Percentiles rank a stretch among this genome's conserved stretches.
phyloP scores from a whole-genome alignment of 2,113 vertebrate genomes.

The Furnarius figulus region DNA sequence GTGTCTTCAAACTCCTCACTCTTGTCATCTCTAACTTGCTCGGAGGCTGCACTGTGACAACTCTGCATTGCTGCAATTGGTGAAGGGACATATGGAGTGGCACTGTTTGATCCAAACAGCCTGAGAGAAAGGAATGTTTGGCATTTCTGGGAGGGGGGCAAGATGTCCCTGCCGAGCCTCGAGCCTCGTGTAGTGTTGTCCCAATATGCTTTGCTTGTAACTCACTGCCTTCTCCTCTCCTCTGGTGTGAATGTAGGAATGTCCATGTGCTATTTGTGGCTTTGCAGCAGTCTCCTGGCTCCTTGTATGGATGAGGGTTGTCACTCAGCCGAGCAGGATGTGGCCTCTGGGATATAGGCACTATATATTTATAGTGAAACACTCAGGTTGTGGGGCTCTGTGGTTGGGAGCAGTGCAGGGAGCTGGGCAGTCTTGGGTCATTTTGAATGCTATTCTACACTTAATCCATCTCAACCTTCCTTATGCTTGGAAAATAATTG shows the following conservation, averaged over 20 bases:
- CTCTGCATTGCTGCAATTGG: background rate
- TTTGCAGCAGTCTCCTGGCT: background rate
- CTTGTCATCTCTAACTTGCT: background rate
- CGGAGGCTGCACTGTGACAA: background rate
- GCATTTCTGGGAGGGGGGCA: background rate
- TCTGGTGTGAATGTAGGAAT: background rate
- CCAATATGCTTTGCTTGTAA: background rate
- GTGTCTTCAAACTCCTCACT: background rate
- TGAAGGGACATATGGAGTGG: background rate
- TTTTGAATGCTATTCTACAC: background rate
- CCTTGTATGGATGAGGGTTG: background rate
- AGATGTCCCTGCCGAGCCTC: background rate
- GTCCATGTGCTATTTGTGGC: background rate
- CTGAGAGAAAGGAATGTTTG: background rate
- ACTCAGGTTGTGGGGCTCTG: background rate
- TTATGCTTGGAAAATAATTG: background rate
- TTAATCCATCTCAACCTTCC: background rate
- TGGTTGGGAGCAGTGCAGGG: background rate
- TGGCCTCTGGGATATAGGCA: background rate
- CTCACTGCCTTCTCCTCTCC: background rate
- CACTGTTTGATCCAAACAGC: background rate
- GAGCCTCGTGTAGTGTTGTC: background rate
- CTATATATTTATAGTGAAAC: background rate
- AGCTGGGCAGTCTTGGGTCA: background rate
- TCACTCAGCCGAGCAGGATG: rapidly evolving